phyloP scores from a whole-genome alignment of 2,888 invertebrate genomes.

The Sinhomidia bicolor region DNA sequence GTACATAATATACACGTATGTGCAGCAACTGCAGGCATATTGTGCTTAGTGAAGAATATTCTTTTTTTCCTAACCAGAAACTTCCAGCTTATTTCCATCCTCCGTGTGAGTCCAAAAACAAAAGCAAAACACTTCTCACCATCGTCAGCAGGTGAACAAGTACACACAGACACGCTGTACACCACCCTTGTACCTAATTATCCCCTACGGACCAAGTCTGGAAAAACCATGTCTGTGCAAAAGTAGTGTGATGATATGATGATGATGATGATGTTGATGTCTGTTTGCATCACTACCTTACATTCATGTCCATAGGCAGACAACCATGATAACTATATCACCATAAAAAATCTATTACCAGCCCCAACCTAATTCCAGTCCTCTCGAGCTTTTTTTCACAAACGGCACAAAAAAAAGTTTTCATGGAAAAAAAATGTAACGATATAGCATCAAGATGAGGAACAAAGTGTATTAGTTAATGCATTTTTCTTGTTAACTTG shows the following conservation, averaged over 20 bases:
- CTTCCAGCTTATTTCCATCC: not conserved
- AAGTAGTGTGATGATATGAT: not conserved
- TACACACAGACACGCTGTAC: not conserved
- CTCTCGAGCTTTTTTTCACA: not conserved
- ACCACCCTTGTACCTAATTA: not conserved
- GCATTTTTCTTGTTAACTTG: conserved; percentile 57
- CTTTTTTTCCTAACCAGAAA: too few species aligned
- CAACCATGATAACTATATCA: not conserved
- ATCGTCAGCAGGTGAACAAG: not conserved
- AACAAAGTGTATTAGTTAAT: conserved; percentile 53
- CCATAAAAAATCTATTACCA: not conserved
- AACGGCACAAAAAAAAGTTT: not conserved
- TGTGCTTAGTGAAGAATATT: too few species aligned
- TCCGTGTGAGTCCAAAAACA: not conserved
- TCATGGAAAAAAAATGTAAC: not conserved
- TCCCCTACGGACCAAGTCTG: not conserved
- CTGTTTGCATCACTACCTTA: not conserved
- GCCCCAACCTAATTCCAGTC: too few species aligned
- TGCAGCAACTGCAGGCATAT: too few species aligned
- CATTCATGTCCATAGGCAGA: not conserved
- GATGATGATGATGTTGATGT: not conserved
- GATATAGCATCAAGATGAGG: conserved; percentile 20
- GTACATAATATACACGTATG: too few species aligned
- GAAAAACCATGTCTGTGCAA: not conserved
- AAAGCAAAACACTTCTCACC: not conserved